A percentile compares a stretch with the other conserved stretches of the same genome.
These are phyloP conservation scores for Fringilla coelebs DNA, from an alignment of 2,797 vertebrate species.

Conservation along the genomic window DNA sequence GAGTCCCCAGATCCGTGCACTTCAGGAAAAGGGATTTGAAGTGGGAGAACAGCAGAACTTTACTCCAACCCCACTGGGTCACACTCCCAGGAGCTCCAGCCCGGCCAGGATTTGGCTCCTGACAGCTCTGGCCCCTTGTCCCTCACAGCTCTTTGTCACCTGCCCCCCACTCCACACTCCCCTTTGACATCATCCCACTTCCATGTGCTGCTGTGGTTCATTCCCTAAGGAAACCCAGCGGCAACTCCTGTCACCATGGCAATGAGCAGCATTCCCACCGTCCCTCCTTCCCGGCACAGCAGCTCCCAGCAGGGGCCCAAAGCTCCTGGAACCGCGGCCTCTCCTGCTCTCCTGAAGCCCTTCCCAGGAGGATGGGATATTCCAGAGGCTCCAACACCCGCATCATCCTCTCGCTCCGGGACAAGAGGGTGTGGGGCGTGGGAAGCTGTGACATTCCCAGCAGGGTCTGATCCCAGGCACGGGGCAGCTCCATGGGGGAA, in stretches of 20 bases:
- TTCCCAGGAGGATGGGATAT: neutral
- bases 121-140: neutral
- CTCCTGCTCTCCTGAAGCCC: neutral
- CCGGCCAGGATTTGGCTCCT: neutral
- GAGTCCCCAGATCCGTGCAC: fast-evolving
- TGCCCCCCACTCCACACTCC: fast-evolving
- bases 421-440: neutral
- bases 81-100: neutral
- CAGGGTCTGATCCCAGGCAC: fast-evolving
- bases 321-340: fast-evolving
- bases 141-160: neutral
- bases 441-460: neutral
- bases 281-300: neutral
- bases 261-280: neutral
- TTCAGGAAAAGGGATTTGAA: neutral
- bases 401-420: fast-evolving
- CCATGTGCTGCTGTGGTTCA: fast-evolving
- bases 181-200: neutral
- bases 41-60: no score
- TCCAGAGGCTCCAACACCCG: fast-evolving
- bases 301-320: neutral
- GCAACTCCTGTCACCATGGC: neutral
- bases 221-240: neutral
- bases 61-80: fast-evolving
- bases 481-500: neutral